Conservation (phyloP, 92 coral and sea anemone genomes). For the Epizoanthus scotinus region DNA sequence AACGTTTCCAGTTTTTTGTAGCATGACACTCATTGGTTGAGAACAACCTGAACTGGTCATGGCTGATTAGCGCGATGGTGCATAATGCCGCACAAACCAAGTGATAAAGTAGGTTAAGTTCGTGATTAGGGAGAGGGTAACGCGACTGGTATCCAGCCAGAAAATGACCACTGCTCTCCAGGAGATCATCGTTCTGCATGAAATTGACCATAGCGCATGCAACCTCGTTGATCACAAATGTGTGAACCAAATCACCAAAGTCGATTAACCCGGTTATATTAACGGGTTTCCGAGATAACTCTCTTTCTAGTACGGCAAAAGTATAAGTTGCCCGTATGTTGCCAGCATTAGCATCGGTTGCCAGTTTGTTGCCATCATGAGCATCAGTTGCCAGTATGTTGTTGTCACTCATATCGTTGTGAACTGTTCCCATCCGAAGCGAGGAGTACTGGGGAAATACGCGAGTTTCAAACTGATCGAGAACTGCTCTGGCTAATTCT, state of each 20-base stretch:
- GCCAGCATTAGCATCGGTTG: neutral
- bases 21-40: slow-evolving; percentile 24
- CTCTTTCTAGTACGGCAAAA: neutral
- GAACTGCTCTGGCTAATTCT: slow-evolving; percentile 48
- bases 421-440: slow-evolving; percentile 60
- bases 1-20: slow-evolving; percentile 35
- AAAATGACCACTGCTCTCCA: slow-evolving; percentile 62
- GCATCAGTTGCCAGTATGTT: slow-evolving; percentile 22
- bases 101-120: slow-evolving; percentile 61
- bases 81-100: slow-evolving; percentile 60
- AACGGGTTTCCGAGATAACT: neutral
- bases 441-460: slow-evolving; percentile 51
- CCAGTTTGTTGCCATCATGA: neutral
- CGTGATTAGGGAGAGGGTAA: slow-evolving; percentile 63
- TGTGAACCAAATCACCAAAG: slow-evolving; percentile 65
- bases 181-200: slow-evolving; percentile 51
- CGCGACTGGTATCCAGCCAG: slow-evolving; percentile 77
- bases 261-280: slow-evolving; percentile 61
- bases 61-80: slow-evolving; percentile 49
- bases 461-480: slow-evolving; percentile 33
- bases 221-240: slow-evolving; percentile 62
- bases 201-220: slow-evolving; percentile 52
- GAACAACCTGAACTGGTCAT: slow-evolving; percentile 27
- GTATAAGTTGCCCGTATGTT: slow-evolving; percentile 8
- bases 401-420: slow-evolving; percentile 52